Base-by-base conservation (phyloP, 2,888 invertebrate species). In the Invenusta paracnida region DNA sequence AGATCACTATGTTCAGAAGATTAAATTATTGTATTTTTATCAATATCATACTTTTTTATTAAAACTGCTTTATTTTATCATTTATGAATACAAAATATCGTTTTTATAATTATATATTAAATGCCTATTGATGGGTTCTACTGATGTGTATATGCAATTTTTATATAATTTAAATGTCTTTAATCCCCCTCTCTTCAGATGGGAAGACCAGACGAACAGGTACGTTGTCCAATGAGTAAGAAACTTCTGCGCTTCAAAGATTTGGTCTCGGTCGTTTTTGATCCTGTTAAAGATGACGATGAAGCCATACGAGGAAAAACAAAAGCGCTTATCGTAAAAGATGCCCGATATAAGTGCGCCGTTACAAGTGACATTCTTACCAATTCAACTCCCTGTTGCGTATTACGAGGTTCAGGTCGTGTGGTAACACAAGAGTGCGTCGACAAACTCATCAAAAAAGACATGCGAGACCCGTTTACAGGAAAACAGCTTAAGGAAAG, bases 341-440 rank as follows among this genome's bases (percentile, higher is more conserved):
- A 23, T 5, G 11, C 82, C 13, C 93, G 98, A 88, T 99, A 97
- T 91, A 97, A 97, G 94, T 99, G 99, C 91, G 96, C 98, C 0
- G 95, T 99, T 0, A 98, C 98, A 0, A 96, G 96, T 91, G 99
- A 99, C 92, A 94, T 97, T 87, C 93, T 99, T 48, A 95, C 95
- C 88, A 98, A 98, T 93, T 87, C 97, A 2, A 95, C 97, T 0
- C 96, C 97, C 0, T 96, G 96, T 92, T 98, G 96, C 87, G 95
- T 98, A 30, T 93, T 99, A 85, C 94, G 93, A 92, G 94, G 96
- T 86, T 95, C 95, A 95, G 96, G 93, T 93, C 94, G 92, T 29
- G 25, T 81, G 2, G 84, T 86, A 28, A 85, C 82, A 0, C 66
- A 85, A 27, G 84, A 84, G 48, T 87, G 27, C 96, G 94, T 97